Percentiles rank a stretch among this genome's conserved stretches.
Evolutionary conservation across 2,113 vertebrate species (phyloP).

Genomic region (Stigmatopora argus): DNA sequence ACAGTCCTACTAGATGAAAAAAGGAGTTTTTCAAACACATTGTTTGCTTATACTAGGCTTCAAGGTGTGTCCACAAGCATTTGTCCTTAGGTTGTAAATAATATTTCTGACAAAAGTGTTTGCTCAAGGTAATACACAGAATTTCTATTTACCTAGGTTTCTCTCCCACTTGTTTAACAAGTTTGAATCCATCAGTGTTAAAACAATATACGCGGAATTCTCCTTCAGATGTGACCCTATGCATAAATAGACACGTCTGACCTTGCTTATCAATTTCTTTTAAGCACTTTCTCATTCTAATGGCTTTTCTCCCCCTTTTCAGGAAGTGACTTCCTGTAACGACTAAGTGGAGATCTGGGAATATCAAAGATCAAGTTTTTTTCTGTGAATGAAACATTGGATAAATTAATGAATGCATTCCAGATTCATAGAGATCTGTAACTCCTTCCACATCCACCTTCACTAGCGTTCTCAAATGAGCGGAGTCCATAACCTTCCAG

Average conservation of each 20-base stretch:
- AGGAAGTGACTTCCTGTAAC: constrained; percentile 7
- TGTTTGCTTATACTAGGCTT: not conserved
- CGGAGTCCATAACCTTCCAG: constrained; percentile 11
- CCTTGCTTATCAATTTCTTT: constrained; percentile 30
- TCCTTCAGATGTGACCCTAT: not conserved
- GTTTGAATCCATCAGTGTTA: constrained; percentile 13
- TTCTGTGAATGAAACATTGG: constrained; percentile 8
- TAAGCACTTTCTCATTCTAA: constrained; percentile 15
- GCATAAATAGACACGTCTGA: constrained; percentile 12
- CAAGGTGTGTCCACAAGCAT: not conserved
- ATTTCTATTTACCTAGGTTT: constrained; percentile 3
- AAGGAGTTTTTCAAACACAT: not conserved
- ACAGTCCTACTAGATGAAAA: not conserved
- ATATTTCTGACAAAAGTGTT: not conserved
- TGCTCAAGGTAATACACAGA: not conserved
- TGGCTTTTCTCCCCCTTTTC: constrained; percentile 21
- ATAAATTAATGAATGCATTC: not conserved
- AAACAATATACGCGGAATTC: constrained; percentile 16
- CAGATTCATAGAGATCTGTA: not conserved
- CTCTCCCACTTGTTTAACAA: constrained; percentile 2
- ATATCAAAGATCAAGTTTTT: not conserved
- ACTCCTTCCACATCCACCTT: not conserved
- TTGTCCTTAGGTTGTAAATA: not conserved
- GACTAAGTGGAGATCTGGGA: constrained; percentile 7
- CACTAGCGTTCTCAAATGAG: constrained; percentile 7